Base-by-base conservation (phyloP, 2,113 vertebrate species). In the Sigmodon hispidus region DNA sequence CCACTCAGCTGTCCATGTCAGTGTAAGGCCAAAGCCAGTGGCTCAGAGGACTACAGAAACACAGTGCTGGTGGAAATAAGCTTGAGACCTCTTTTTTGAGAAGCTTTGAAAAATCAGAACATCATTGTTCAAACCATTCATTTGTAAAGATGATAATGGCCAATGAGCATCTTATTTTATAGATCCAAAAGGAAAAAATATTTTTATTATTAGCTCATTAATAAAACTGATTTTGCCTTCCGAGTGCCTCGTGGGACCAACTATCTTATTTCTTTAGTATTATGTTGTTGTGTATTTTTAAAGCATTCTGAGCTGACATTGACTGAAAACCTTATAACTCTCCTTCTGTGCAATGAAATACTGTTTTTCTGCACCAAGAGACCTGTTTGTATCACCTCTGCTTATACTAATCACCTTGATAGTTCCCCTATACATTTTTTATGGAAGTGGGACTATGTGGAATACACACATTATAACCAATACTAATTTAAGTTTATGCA, bases 181-280 rank as follows among this genome's bases (percentile, higher is more conserved):
- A 97, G 88, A 90, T 70, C 85, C 76, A 89, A 70, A 96, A 92
- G 80, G 90, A 80, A 89, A 89, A 72, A 96, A 50, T 96, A 93
- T 97, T 95, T 96, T 97, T 98, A 94, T 96, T 93, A 93, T 92
- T 95, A 94, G 96, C 95, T 97, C 85, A 36, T 89, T 91, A 97
- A 87, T 89, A 95, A 97, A 95, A 92, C 75, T n/a, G 76, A 94
- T 91, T 96, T 96, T 97, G 52, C 87, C 95, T 97, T 97, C 93
- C 13, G 85, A 97, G 97, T 97, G 97, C 96, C 97, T 98, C 97
- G n/a, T 69, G 92, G 94, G 90, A 97, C 94, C 93, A 97, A 96
- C 92, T 93, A 92, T 93, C 95, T 93, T 96, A 94, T 72, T 89
- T 87, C 36, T 93, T 94, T 90, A 59, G n/a, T 55, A 94, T 93